Conservation (phyloP, 2,797 vertebrate genomes). For the Chrysolophus pictus region DNA sequence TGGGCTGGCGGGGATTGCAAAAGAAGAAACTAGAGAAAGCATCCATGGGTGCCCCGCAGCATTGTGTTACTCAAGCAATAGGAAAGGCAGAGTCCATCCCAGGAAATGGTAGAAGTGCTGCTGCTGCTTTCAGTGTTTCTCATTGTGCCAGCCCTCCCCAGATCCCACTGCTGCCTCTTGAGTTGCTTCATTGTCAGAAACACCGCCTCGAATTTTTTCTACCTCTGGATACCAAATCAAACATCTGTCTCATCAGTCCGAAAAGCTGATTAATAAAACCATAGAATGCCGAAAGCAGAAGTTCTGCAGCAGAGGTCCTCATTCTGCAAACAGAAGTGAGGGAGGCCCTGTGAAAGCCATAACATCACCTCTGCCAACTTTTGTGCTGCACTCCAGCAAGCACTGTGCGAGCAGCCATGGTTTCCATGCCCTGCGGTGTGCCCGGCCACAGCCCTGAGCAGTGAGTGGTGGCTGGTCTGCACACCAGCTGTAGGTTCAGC, state of each 20-base stretch:
- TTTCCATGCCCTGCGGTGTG: rapidly evolving
- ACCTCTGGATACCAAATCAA: background rate
- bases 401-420: rapidly evolving
- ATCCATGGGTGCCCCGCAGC: background rate
- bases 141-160: background rate
- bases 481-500: background rate
- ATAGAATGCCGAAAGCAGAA: background rate
- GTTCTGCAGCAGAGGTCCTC: background rate
- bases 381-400: background rate
- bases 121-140: background rate
- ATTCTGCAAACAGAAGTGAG: rapidly evolving
- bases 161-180: background rate
- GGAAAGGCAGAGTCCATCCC: background rate
- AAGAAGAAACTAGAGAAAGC: background rate
- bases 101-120: background rate
- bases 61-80: background rate
- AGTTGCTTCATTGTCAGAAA: background rate
- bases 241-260: background rate
- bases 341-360: background rate
- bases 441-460: background rate
- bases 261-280: background rate
- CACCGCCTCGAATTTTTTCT: background rate
- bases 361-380: background rate
- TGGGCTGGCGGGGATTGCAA: background rate
- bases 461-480: background rate